These are phyloP conservation scores for Litoditis marina DNA, from an alignment of 2,888 invertebrate species.

Conservation along the genomic window DNA sequence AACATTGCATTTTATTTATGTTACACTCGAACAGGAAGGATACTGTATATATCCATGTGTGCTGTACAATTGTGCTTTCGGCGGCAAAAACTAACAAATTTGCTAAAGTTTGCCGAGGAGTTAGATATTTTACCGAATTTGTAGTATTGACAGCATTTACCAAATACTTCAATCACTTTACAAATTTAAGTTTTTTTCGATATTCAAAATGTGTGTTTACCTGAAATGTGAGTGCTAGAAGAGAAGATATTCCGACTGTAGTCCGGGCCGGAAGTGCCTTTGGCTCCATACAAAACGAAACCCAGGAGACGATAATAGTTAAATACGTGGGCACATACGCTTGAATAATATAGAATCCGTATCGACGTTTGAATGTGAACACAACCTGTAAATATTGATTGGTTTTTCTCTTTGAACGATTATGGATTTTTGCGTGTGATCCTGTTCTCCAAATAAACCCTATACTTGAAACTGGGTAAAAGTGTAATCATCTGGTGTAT, in stretches of 20 bases:
- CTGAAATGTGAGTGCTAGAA: conserved; percentile 60
- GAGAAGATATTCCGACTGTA: conserved; percentile 60
- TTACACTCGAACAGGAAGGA: not conserved
- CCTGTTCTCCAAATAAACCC: too few relatives aligned
- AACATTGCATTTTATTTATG: conserved; percentile 7
- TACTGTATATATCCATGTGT: not conserved
- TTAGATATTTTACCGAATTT: too few relatives aligned
- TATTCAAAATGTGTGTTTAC: conserved; percentile 10
- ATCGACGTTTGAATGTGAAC: conserved; percentile 61
- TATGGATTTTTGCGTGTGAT: too few relatives aligned
- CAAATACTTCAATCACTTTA: too few relatives aligned
- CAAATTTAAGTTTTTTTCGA: not conserved
- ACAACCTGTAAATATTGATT: conserved; percentile 47
- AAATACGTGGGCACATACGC: conserved; percentile 61
- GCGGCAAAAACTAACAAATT: too few relatives aligned
- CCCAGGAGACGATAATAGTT: conserved; percentile 60
- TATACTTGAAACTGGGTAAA: too few relatives aligned
- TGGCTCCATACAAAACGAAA: conserved; percentile 61
- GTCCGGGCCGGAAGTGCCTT: conserved; percentile 61
- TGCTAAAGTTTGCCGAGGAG: too few relatives aligned
- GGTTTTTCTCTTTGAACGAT: too few relatives aligned
- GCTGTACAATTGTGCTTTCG: too few relatives aligned
- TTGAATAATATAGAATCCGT: conserved; percentile 62
- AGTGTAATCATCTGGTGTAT: too few relatives aligned
- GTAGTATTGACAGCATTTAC: too few relatives aligned